Conservation (phyloP, 2,888 invertebrate genomes). For the Pegoplata infirma region DNA sequence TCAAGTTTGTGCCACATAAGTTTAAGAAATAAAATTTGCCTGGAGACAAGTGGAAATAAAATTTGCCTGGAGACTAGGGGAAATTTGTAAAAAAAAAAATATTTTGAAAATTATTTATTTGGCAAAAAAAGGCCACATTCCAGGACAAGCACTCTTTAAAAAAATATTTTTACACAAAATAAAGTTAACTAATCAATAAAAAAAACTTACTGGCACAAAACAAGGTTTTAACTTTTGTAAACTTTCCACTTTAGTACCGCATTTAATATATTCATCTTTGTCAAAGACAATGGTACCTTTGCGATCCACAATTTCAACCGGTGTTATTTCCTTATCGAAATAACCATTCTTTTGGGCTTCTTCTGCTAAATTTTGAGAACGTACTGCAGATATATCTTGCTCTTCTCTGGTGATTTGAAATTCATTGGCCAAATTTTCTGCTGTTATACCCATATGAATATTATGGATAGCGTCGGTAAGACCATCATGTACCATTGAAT, state of each 20-base stretch:
- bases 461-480: constrained; percentile 86
- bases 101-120: too few relatives aligned
- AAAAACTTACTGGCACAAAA: constrained; percentile 81
- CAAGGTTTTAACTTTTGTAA: constrained; percentile 83
- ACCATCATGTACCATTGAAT: constrained; percentile 85
- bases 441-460: constrained; percentile 90
- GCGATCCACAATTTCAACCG: constrained; percentile 80
- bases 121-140: too few relatives aligned
- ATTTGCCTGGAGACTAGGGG: too few relatives aligned
- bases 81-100: too few relatives aligned
- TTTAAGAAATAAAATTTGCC: too few relatives aligned
- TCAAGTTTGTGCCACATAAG: too few relatives aligned
- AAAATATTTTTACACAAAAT: not conserved
- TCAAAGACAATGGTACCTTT: constrained; percentile 79
- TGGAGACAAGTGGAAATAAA: too few relatives aligned
- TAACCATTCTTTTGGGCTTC: constrained; percentile 81
- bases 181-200: not conserved
- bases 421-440: constrained; percentile 86
- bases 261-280: constrained; percentile 85
- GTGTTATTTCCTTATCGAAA: constrained; percentile 86
- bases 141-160: too few relatives aligned
- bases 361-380: constrained; percentile 84
- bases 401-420: constrained; percentile 83
- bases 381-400: constrained; percentile 85
- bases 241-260: constrained; percentile 81